A percentile compares a stretch with the other conserved stretches of the same genome.
Conservation (phyloP, 2,888 invertebrate genomes). For the Harmothoe impar region DNA sequence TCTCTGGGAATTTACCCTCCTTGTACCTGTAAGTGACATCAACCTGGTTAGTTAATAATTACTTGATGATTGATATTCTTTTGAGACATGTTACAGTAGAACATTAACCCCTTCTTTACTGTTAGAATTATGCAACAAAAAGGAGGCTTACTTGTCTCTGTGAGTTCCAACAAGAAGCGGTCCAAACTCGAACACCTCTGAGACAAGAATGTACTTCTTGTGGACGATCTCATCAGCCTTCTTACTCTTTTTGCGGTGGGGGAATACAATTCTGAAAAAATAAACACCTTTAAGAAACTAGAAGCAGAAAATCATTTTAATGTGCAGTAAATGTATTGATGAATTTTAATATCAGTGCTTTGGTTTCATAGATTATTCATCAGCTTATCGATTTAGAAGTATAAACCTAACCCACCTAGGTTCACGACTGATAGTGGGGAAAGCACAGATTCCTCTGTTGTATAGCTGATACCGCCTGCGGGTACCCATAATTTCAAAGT, state of each 20-base stretch:
- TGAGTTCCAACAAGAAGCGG: constrained; percentile 83
- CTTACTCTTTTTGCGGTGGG: constrained; percentile 82
- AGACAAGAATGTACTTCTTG: constrained; percentile 82
- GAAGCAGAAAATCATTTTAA: too few relatives aligned
- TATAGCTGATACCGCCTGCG: constrained; percentile 82
- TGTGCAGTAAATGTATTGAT: too few relatives aligned
- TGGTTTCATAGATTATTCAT: too few relatives aligned
- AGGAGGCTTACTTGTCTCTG: constrained; percentile 80
- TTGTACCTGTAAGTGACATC: constrained; percentile 74
- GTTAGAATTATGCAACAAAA: background rate
- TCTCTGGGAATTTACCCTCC: constrained; percentile 82
- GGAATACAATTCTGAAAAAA: constrained; percentile 82
- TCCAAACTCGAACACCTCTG: constrained; percentile 83
- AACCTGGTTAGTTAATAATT: background rate
- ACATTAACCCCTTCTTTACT: background rate
- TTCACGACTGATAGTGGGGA: constrained; percentile 83
- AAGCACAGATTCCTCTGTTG: constrained; percentile 83
- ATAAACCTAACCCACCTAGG: constrained; percentile 78
- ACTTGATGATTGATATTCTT: background rate
- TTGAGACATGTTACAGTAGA: background rate
- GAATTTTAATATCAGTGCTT: too few relatives aligned
- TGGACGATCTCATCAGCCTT: constrained; percentile 82
- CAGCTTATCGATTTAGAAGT: too few relatives aligned
- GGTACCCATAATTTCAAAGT: constrained; percentile 83
- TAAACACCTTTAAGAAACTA: background rate